Evolutionary conservation across 1,140 invertebrate genomes (phyloP).

Genomic region (Drosophila lowei): DNA sequence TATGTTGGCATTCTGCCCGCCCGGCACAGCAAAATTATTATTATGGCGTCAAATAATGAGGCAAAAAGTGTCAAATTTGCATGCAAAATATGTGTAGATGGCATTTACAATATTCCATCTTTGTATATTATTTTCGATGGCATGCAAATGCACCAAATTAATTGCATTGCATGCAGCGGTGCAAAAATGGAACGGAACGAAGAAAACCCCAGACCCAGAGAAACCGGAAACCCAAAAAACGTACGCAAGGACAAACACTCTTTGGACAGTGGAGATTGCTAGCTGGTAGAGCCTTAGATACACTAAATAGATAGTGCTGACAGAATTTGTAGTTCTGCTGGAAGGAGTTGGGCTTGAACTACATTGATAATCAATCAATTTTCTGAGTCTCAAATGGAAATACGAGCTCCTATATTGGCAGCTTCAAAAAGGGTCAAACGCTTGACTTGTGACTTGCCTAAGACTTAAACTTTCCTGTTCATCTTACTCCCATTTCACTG

Average conservation of each 20-base stretch:
- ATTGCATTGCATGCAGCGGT: conserved; percentile 52
- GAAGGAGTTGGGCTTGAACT: no score
- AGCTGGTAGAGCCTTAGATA: background rate
- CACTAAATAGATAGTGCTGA: no score
- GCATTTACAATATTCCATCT: conserved; percentile 47
- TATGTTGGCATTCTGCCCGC: conserved; percentile 40
- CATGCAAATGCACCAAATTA: conserved; percentile 70
- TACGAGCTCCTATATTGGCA: no score
- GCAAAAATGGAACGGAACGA: conserved; percentile 17
- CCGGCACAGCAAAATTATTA: conserved; percentile 53
- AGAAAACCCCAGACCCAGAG: background rate
- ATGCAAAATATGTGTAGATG: conserved; percentile 64
- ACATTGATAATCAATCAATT: no score
- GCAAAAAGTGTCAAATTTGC: conserved; percentile 77
- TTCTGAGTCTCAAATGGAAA: background rate
- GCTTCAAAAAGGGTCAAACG: no score
- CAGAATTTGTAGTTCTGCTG: no score
- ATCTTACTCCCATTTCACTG: conserved; percentile 1
- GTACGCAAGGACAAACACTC: conserved; percentile 35
- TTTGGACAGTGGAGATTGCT: conserved; percentile 5
- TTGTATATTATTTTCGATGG: conserved; percentile 60
- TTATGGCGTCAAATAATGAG: conserved; percentile 79
- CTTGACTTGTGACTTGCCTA: no score
- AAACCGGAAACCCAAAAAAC: conserved; percentile 21
- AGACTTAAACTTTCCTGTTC: background rate